A percentile compares a stretch with the other conserved stretches of the same genome.
These are phyloP conservation scores for Setophaga coronata DNA, from an alignment of 2,113 vertebrate species.

Conservation along the genomic window DNA sequence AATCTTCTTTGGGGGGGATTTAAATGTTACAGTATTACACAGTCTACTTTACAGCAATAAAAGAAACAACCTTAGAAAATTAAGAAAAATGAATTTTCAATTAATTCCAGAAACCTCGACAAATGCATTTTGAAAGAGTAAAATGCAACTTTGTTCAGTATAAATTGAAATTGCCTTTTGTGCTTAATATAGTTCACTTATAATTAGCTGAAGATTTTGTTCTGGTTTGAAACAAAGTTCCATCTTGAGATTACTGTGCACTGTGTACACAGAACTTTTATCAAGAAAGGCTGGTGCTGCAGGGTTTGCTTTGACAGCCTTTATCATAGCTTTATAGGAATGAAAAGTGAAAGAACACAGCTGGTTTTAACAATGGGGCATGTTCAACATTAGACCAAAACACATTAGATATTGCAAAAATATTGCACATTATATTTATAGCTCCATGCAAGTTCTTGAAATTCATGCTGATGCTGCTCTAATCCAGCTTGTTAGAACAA, in stretches of 20 bases:
- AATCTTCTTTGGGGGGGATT: conserved; percentile 67
- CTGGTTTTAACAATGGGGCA: conserved; percentile 81
- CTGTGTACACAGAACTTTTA: conserved; percentile 83
- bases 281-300: conserved; percentile 78
- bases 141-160: conserved; percentile 82
- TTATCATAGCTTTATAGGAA: conserved; percentile 82
- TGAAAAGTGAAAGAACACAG: conserved; percentile 85
- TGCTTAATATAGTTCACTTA: conserved; percentile 87
- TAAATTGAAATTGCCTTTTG: conserved; percentile 85
- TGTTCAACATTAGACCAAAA: conserved; percentile 84
- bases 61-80: conserved; percentile 83
- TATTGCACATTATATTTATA: conserved; percentile 85
- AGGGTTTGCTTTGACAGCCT: conserved; percentile 82
- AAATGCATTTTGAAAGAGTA: conserved; percentile 80
- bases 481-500: conserved; percentile 75
- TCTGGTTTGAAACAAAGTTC: conserved; percentile 86
- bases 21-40: conserved; percentile 66
- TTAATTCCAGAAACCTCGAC: conserved; percentile 76
- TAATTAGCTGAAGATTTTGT: conserved; percentile 87
- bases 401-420: conserved; percentile 85
- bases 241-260: conserved; percentile 83
- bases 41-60: conserved; percentile 77
- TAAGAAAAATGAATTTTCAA: conserved; percentile 82
- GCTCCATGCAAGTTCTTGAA: conserved; percentile 77
- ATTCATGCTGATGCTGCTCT: conserved; percentile 79